A percentile compares a stretch with the other conserved stretches of the same genome.
phyloP scores from a whole-genome alignment of 2,888 invertebrate species.

The Sepiola atlantica region DNA sequence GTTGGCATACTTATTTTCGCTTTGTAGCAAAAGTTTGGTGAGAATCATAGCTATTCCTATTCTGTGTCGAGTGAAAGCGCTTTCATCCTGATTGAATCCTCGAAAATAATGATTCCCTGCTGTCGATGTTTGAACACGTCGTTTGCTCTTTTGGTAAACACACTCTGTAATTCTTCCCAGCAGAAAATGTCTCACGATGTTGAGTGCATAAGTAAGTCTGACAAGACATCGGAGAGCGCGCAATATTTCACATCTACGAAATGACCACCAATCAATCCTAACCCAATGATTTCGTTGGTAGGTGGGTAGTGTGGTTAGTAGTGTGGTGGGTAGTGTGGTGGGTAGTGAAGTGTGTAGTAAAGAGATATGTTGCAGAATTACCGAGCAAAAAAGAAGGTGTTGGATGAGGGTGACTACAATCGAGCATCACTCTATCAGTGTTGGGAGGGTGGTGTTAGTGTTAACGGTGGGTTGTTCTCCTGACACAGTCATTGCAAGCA shows the following conservation, averaged over 20 bases:
- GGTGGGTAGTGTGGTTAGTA: no score
- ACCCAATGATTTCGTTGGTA: background rate
- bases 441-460: background rate
- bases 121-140: background rate
- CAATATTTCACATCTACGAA: conserved; percentile 5
- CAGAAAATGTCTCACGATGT: background rate
- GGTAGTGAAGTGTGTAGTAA: no score
- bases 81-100: background rate
- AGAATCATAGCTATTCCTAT: background rate
- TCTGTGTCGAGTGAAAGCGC: background rate
- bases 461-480: background rate
- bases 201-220: background rate
- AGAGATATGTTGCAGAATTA: no score
- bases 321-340: background rate
- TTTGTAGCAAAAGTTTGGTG: background rate
- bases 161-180: background rate
- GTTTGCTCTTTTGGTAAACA: conserved; percentile 32
- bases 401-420: background rate
- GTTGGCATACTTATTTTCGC: no score
- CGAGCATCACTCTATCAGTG: background rate
- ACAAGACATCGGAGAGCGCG: background rate
- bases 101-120: background rate
- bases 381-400: no score
- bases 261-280: background rate
- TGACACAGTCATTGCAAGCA: background rate